These are phyloP conservation scores for Isotomurus palustris DNA, from an alignment of 2,888 invertebrate genomes.

Conservation along the genomic window DNA sequence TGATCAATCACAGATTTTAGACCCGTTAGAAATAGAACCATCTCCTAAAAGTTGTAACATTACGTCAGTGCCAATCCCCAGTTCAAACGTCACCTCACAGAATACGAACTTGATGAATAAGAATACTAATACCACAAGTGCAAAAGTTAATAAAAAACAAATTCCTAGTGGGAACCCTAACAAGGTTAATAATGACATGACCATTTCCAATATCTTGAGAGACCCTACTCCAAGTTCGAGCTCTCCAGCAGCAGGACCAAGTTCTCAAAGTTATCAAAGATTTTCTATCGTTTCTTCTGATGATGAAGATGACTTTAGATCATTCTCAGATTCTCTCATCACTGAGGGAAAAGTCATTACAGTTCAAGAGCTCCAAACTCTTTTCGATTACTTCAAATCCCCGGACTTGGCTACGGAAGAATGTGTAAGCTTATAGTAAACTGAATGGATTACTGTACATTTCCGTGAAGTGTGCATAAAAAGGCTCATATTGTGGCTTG, in stretches of 20 bases:
- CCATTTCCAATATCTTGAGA: neutral
- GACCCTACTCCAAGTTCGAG: neutral
- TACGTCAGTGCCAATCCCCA: too few relatives aligned
- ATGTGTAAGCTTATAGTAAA: slow-evolving; percentile 40
- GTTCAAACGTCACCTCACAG: neutral
- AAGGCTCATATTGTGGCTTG: neutral
- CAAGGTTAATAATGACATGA: neutral
- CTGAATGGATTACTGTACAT: too few relatives aligned
- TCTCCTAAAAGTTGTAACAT: too few relatives aligned
- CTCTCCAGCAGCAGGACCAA: neutral
- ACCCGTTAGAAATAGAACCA: too few relatives aligned
- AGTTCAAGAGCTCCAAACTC: slow-evolving; percentile 25
- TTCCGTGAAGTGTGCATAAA: neutral
- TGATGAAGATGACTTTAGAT: slow-evolving; percentile 4
- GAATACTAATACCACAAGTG: neutral
- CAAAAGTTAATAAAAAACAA: neutral
- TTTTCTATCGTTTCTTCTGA: slow-evolving; percentile 1
- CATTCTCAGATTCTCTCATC: slow-evolving; percentile 8
- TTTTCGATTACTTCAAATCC: slow-evolving; percentile 41
- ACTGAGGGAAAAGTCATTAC: slow-evolving; percentile 29
- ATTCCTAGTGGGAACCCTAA: neutral
- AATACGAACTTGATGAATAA: too few relatives aligned
- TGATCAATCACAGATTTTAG: too few relatives aligned
- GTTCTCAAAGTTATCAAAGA: too few relatives aligned
- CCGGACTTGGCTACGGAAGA: slow-evolving; percentile 17